phyloP scores from a whole-genome alignment of 2,113 vertebrate genomes.

The Gopherus evgoodei region DNA sequence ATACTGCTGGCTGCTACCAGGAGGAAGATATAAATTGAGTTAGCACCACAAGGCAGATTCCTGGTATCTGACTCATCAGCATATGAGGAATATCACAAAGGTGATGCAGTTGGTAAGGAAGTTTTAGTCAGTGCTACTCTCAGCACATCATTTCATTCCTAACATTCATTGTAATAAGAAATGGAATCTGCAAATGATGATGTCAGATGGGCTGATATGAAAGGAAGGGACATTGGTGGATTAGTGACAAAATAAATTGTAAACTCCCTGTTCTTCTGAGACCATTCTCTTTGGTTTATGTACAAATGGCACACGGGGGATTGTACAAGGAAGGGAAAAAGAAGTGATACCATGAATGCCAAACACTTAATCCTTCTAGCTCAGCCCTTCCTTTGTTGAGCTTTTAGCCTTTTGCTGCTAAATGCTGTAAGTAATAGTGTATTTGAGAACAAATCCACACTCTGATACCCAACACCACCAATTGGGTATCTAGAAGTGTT shows the following conservation, averaged over 20 bases:
- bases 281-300: background rate
- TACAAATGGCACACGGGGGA: background rate
- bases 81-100: background rate
- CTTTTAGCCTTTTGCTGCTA: background rate
- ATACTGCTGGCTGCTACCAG: background rate
- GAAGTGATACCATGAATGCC: constrained; percentile 1
- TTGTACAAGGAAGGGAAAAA: constrained; percentile 13
- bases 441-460: background rate
- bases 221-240: background rate
- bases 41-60: background rate
- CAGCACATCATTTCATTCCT: background rate
- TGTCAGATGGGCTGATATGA: background rate
- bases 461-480: background rate
- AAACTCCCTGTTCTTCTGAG: background rate
- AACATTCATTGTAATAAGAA: background rate
- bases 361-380: background rate
- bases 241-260: background rate
- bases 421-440: background rate
- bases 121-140: background rate
- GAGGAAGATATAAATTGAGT: background rate
- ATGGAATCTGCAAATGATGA: background rate
- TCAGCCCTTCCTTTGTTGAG: constrained; percentile 16
- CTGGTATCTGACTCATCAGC: background rate
- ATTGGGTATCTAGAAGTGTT: background rate
- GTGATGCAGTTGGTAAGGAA: fast-evolving